These are phyloP conservation scores for Pseudomyrmex sp. DNA, from an alignment of 1,140 invertebrate genomes.

Conservation along the genomic window DNA sequence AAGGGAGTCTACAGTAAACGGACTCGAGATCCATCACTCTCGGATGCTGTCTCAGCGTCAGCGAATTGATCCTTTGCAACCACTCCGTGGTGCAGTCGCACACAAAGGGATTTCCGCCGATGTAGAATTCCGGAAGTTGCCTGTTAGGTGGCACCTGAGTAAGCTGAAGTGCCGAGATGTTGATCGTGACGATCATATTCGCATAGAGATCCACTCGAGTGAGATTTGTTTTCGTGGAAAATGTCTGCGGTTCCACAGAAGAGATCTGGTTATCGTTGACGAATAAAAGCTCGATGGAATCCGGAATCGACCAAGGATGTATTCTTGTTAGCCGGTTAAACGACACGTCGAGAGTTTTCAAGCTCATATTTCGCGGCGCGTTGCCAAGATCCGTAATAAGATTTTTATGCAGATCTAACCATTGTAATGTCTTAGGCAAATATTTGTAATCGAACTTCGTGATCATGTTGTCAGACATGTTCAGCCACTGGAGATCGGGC, in stretches of 20 bases:
- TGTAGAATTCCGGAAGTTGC: conserved; percentile 92
- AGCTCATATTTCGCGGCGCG: conserved; percentile 81
- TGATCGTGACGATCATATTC: conserved; percentile 92
- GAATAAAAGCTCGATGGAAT: conserved; percentile 92
- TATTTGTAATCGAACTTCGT: conserved; percentile 93
- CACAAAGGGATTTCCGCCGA: conserved; percentile 94
- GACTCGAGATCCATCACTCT: conserved; percentile 92
- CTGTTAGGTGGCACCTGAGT: conserved; percentile 87
- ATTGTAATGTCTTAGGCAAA: conserved; percentile 91
- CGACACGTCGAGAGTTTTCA: conserved; percentile 92
- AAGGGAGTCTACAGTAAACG: conserved; percentile 92
- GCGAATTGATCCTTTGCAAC: conserved; percentile 92
- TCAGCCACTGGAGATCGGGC: conserved; percentile 91
- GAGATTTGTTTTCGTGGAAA: conserved; percentile 91
- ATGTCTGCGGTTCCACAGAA: conserved; percentile 91
- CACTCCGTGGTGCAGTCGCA: conserved; percentile 96
- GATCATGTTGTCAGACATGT: conserved; percentile 93
- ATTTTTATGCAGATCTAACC: conserved; percentile 94
- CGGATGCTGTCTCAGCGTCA: conserved; percentile 90
- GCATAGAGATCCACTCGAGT: conserved; percentile 93
- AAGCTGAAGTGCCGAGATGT: conserved; percentile 91
- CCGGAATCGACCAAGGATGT: conserved; percentile 89
- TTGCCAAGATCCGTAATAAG: conserved; percentile 90
- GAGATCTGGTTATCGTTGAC: conserved; percentile 93
- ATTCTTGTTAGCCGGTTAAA: conserved; percentile 92